Conservation (phyloP, 2,797 vertebrate species). For the Argentina silus region DNA sequence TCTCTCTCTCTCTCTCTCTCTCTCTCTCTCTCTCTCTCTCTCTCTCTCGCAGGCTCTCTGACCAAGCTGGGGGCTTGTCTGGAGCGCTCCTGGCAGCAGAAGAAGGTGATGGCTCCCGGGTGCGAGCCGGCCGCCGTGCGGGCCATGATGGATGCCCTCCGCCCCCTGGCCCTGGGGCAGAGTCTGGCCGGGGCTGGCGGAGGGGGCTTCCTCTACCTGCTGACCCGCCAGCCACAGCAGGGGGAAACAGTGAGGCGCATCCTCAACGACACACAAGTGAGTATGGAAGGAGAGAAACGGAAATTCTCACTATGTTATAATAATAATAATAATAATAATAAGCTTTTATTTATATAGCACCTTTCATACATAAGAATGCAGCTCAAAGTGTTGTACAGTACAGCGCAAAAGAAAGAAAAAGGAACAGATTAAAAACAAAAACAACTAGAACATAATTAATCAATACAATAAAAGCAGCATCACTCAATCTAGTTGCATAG, state of each 20-base stretch:
- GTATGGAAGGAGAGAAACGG: conserved; percentile 1
- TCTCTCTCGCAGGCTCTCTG: conserved; percentile 75
- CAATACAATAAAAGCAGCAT: no score
- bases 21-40: conserved; percentile 1
- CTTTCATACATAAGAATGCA: no score
- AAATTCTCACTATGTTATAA: no score
- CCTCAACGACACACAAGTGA: conserved; percentile 71
- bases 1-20: not conserved
- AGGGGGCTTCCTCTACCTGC: conserved; percentile 90
- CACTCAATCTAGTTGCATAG: no score
- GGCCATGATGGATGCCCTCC: conserved; percentile 85
- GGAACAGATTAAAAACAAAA: no score
- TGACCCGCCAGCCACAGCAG: conserved; percentile 83
- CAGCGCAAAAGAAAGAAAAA: no score
- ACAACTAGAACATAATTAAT: no score
- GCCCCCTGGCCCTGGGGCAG: conserved; percentile 85
- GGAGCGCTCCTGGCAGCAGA: conserved; percentile 89
- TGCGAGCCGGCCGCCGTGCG: conserved; percentile 87
- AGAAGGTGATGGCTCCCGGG: conserved; percentile 92
- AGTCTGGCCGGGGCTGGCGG: conserved; percentile 91
- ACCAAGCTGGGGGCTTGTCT: conserved; percentile 81
- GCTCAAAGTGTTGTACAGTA: no score
- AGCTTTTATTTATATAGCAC: no score
- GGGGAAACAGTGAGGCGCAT: conserved; percentile 72
- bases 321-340: no score